These are phyloP conservation scores for Seladonia tumulorum DNA, from an alignment of 2,888 invertebrate species.

Conservation along the genomic window DNA sequence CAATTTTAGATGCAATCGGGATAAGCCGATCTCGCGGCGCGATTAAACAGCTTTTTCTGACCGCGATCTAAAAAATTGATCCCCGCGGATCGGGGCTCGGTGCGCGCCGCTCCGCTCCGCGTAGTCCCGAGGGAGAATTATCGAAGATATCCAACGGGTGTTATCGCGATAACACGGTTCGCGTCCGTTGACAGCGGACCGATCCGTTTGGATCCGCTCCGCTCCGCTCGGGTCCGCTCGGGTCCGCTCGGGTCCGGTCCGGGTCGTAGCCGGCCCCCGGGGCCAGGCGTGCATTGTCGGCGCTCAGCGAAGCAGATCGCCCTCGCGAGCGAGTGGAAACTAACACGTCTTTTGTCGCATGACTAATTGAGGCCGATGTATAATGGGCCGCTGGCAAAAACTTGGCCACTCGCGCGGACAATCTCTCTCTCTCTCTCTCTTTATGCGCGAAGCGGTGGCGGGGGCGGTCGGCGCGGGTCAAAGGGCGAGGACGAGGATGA, in stretches of 20 bases:
- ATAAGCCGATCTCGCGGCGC: not conserved
- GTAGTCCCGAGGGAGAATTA: conserved; percentile 51
- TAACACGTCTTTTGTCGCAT: conserved; percentile 78
- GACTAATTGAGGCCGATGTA: conserved; percentile 79
- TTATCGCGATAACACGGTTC: conserved; percentile 63
- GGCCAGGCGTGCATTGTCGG: conserved; percentile 66
- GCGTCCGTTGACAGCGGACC: conserved; percentile 61
- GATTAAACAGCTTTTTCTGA: conserved; percentile 3
- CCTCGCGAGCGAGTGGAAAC: conserved; percentile 64
- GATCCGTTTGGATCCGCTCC: not conserved
- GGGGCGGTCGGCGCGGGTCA: conserved; percentile 62
- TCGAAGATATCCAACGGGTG: conserved; percentile 57
- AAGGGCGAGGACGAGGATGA: conserved; percentile 68
- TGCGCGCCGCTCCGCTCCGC: conserved; percentile 14
- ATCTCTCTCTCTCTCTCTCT: conserved; percentile 8
- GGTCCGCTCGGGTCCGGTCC: not conserved
- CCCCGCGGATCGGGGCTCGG: conserved; percentile 34
- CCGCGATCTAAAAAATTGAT: conserved; percentile 30
- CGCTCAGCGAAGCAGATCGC: conserved; percentile 71
- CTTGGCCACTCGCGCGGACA: conserved; percentile 44
- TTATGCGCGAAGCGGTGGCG: conserved; percentile 38
- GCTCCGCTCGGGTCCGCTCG: not conserved
- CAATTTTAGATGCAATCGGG: conserved; percentile 5
- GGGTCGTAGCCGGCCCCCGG: conserved; percentile 24
- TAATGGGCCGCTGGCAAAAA: conserved; percentile 73